Base-by-base conservation (phyloP, 2,888 invertebrate genomes). In the Euplagia quadripunctaria region DNA sequence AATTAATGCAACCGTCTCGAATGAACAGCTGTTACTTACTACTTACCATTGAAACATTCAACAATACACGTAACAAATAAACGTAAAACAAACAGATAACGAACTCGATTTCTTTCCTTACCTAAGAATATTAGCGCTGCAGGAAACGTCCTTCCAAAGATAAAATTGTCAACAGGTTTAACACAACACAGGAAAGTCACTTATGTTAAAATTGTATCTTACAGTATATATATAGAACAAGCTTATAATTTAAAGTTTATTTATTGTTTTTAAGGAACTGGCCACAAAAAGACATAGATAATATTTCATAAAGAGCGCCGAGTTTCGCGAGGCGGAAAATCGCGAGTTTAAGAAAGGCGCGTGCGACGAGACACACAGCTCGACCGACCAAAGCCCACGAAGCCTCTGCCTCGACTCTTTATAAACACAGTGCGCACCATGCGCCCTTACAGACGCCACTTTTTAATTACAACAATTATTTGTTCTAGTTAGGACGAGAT, bases 401-500 rank as follows among this genome's bases (percentile, higher is more conserved):
- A 94, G 92, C 91, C 93, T 93, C 83, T 86, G 79, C 79, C 78
- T 70, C 84, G 78, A 84, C 84, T 88, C 88, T 90, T 90, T 93
- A 92, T 93, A 94, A 89, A 89, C 85, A 83, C 43, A 69, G 31
- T 16, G 46, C 31, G 31, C 69, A 61, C 75, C 72, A 85, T 79
- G 84, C 92, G 91, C 93, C 93, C 93, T 93, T 91, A 92, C 81
- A 77, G 71, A 75, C 78, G 88, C 85, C 88, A 88, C 82, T 87
- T 92, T 88, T 92, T 93, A 94, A 94, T 94, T 91, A 92, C 87
- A 87, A 86, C 89, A 92, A 92, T 93, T 88, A 90, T 87, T 89
- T 82, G 81, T 91, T 91, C 95, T 93, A 94, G 95, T 94, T 94
- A 91, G 68, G 89, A 92, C 94, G 89, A 91, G 95, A 94, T 94